phyloP scores from a whole-genome alignment of 2,797 vertebrate genomes.

The Lithobates pipiens region DNA sequence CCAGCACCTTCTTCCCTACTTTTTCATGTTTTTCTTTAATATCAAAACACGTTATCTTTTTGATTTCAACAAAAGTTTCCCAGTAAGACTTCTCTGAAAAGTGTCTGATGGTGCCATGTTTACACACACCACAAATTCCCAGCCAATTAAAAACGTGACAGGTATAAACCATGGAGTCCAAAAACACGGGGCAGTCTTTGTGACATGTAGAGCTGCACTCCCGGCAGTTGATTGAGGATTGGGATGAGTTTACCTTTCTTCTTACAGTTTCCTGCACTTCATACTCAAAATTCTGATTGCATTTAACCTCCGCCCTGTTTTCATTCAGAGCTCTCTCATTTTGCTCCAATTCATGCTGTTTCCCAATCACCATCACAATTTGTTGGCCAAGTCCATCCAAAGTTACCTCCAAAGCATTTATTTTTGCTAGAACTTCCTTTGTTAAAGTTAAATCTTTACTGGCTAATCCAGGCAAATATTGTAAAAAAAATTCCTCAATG shows the following conservation, averaged over 20 bases:
- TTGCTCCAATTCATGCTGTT: conserved; percentile 9
- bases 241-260: background rate
- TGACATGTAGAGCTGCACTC: conserved; percentile 34
- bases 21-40: conserved; percentile 59
- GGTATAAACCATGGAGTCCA: background rate
- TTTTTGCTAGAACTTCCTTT: conserved; percentile 19
- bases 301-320: conserved; percentile 5
- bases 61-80: background rate
- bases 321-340: background rate
- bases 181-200: background rate
- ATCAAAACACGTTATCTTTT: conserved; percentile 35
- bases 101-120: conserved; percentile 39
- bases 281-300: background rate
- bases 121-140: conserved; percentile 21
- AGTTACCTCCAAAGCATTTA: background rate
- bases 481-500: too few species aligned
- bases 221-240: background rate
- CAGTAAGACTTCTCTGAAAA: conserved; percentile 59
- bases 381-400: background rate
- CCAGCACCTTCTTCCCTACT: background rate
- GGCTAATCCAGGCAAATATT: background rate
- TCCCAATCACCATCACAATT: background rate
- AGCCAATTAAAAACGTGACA: too few species aligned
- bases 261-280: background rate
- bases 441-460: background rate